Base-by-base conservation (phyloP, 2,113 vertebrate genomes). In the Hippocampus guttulatus region DNA sequence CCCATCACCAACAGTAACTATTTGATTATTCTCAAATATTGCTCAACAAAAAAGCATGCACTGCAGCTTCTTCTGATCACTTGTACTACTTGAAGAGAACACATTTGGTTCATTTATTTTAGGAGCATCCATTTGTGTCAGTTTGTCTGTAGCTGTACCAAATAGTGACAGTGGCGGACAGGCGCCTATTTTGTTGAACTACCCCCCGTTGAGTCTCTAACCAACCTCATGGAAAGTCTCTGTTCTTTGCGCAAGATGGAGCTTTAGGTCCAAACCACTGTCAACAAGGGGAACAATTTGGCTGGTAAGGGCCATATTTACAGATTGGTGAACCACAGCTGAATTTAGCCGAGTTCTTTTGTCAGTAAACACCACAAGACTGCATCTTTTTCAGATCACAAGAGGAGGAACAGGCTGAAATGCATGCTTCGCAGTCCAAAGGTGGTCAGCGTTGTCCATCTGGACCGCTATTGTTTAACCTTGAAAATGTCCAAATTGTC, bases 241-340 rank as follows among this genome's bases (percentile, higher is more conserved):
- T 78, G 76, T 89, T 89, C 77, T 82, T 77, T 87, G 84, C 81
- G 81, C 67, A 87, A 85, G 88, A 87, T 77, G 57, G 77, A 80
- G 79, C 73, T 87, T 79, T 51, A 74, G 78, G 85, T 81, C 84
- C 76, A 88, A 90, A 91, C 92, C 90, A 88, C 91, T 77, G 84
- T 92, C 91, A 91, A 92, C 89, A 91, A 90, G 80, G 80, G 82
- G 90, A 91, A 89, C 84, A 88, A 88, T 90, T 90, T 91, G 88
- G 87, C 88, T 90, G 88, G 86, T 80, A 78, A 79, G 79, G 84
- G 80, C 86, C 86, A 73, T 90, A 90, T 91, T 92, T 91, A 91
- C 88, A 88, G 87, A 87, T 81, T 18, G 88, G 88, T 88, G 74
- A 88, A 87, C 90, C 91, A 84, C 91, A 88, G 87, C 88, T 88